Evolutionary conservation across 2,797 vertebrate species (phyloP), one percentile per base, ranked within the genome.

Genomic region (Propithecus deckenii): DNA sequence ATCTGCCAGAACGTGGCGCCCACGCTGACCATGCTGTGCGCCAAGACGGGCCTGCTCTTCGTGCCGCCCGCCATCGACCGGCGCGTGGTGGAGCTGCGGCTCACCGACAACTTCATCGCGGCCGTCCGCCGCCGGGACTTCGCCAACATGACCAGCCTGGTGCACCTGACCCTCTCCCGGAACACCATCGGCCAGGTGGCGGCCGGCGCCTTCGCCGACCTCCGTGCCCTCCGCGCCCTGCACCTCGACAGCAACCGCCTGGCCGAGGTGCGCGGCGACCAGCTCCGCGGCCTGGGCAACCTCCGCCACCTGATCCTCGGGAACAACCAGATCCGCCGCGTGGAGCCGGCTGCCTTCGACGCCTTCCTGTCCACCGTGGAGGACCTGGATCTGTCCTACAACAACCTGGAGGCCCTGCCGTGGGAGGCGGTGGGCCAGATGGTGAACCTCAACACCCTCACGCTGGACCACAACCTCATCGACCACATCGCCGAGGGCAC

Each of bases 31-130:
- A 98, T 99, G 97, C 99, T 99, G 71, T 99, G 99, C 2, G 99
- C 99, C 97, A 99, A 99, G 98, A 99, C 99, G 0, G 99, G 99
- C n/a, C 98, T 99, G 89, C 98, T 99, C 72, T 99, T 99, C 0
- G 99, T 99, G 48, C 99, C 99, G 0, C 99, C 99, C 0, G 99
- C 98, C 94, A 99, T 99, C 25, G 99, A 99, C 98, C 99, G 99
- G 94, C 99, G 99, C 89, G 99, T 99, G 1, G 99, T 99, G 22
- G 99, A 99, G 98, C 98, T 99, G 92, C 99, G 99, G 0, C 98
- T 99, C 92, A 99, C 99, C 0, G 99, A 99, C 98, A 99, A 99
- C 98, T 99, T 99, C 98, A 99, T 99, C 96, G 99, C 99, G 0
- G 98, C 99, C 15, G 99, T 99, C 46, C 99, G 99, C 17, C 99